These are phyloP conservation scores for Symphodus melops DNA, from an alignment of 2,113 vertebrate species.

Conservation along the genomic window DNA sequence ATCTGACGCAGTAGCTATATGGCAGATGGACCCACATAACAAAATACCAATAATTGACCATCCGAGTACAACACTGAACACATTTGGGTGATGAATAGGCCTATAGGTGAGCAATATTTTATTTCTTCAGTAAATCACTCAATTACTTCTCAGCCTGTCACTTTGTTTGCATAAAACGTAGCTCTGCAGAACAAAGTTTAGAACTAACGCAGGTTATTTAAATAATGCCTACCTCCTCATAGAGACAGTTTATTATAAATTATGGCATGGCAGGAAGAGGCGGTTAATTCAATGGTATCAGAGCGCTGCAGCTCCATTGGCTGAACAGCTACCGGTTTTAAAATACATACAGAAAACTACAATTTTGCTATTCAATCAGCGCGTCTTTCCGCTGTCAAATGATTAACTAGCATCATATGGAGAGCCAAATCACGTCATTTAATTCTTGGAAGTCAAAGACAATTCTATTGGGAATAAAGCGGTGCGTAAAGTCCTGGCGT, in stretches of 20 bases:
- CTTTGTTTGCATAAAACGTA: background rate
- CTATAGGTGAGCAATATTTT: background rate
- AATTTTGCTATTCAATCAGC: background rate
- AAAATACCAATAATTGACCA: background rate
- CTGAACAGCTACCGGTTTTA: background rate
- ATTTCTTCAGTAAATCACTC: background rate
- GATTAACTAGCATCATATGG: background rate
- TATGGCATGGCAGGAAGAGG: background rate
- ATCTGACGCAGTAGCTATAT: background rate
- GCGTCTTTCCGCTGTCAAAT: no score
- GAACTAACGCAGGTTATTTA: background rate
- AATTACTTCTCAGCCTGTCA: background rate
- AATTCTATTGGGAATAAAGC: no score
- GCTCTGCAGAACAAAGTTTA: background rate
- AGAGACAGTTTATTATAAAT: background rate
- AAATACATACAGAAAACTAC: background rate
- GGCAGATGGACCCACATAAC: background rate
- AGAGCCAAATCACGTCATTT: background rate
- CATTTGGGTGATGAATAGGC: background rate
- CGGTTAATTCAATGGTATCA: background rate
- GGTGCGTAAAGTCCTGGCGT: conserved; percentile 3
- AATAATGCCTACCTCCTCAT: background rate
- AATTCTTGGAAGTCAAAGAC: background rate
- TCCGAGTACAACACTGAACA: background rate
- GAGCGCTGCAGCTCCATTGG: background rate